Evolutionary conservation across 2,113 vertebrate genomes (phyloP), one percentile per base, ranked within the genome.

Genomic region (Thoracochromis brauschi): DNA sequence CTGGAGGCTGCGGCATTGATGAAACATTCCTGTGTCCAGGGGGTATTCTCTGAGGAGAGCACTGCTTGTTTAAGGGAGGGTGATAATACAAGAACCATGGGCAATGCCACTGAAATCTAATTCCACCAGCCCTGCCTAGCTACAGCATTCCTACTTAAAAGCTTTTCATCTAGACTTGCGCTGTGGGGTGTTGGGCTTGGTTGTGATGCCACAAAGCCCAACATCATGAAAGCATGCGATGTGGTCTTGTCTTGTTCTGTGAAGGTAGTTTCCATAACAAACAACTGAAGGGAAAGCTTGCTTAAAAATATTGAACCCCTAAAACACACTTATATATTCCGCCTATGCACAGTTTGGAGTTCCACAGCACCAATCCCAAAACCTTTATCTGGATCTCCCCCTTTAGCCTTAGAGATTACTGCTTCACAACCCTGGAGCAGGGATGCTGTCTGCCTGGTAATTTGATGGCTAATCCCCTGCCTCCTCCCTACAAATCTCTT

Each of bases 391-490:
- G 91, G 68, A 94, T 90, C 89, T 89, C 75, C 90, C 88, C 85
- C 85, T 88, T 90, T 92, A 93, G 92, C 90, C 85, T 87, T 54
- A 73, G 92, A 95, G 94, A 95, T 96, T 95, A 95, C 88, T 29
- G 82, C 94, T 92, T 91, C 89, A 91, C 88, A 95, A 91, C 93
- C 91, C 82, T 19, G 54, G 87, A 95, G 94, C 91, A 89, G 91
- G 93, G 94, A 95, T 90, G 94, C 94, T 91, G 93, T 95, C 92
- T 94, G 95, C 92, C 93, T 95, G 91, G 93, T 95, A 95, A 96
- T 96, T 95, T 94, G 92, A 95, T 87, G 91, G 94, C 94, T 96
- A 95, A 95, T 95, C 93, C 94, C 93, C 90, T 85, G 94, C 93
- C 93, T 96, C 88, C 94, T 92, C 83, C 90, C 90, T 95, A 94